Evolutionary conservation across 2,888 invertebrate species (phyloP), one percentile per base, ranked within the genome.

Genomic region (Hyles lineata): DNA sequence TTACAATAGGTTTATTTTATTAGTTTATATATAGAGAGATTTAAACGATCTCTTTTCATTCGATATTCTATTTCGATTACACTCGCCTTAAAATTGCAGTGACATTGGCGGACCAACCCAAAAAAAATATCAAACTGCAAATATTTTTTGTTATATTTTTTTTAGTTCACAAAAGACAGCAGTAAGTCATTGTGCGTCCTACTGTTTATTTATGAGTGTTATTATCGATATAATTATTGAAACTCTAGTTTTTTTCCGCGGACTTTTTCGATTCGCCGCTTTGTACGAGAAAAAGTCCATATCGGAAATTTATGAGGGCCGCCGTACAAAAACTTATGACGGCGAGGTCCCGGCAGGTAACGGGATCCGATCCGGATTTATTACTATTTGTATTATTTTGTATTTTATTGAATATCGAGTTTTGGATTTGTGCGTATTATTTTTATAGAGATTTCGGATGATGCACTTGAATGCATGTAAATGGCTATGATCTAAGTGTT

Each of bases 201-300:
- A 23, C 23, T 50, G 25, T 23, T 55, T 23, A 67, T 67, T 43
- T 43, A 50, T 50, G 21, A 61, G 7, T 17, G 32, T 62, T 32
- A 62, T 62, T n/a, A 35, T n/a, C 35, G 2, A 50, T 2, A 50
- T 67, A 67, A 67, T 50, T 23, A 67, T 50, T 50, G 21, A 78
- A 77, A 11, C 69, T 77, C 80, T 79, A 79, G 80, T 81, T 75
- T 77, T 43, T 81, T 79, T 72, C 71, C 72, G 67, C 19, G 58
- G 19, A 69, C 23, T 78, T 77, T 81, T 78, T 79, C 76, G 71
- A 55, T 55, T 70, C 43, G 79, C 61, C 25, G 74, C 78, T n/a
- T 55, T 55, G n/a, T 76, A 76, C 74, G 70, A 74, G 7, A 67
- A 67, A 67, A 67, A 67, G 50, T 67, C 50, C 23, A 67, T 67